Evolutionary conservation across 2,113 vertebrate genomes (phyloP).

Genomic region (Thryonomys swinderianus): DNA sequence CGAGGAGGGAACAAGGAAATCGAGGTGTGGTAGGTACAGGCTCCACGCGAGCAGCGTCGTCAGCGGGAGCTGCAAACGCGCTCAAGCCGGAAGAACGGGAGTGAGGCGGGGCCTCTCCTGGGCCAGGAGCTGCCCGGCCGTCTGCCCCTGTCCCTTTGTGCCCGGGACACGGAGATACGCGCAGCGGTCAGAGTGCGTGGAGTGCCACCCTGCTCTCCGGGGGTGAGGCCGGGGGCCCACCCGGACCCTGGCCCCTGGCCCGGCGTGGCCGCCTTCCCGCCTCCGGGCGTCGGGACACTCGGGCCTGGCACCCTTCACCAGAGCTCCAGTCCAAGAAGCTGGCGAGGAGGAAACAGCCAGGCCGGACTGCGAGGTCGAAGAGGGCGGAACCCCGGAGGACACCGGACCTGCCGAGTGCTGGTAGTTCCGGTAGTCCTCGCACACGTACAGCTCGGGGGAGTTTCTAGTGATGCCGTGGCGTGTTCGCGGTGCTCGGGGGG

Average conservation of each 20-base stretch:
- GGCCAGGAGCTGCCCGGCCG: not conserved
- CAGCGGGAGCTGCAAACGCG: not conserved
- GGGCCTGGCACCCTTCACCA: not conserved
- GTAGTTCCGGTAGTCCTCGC: too few species aligned
- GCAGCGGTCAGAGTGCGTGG: too few species aligned
- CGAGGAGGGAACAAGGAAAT: too few species aligned
- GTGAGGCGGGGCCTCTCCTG: not conserved
- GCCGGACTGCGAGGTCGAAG: too few species aligned
- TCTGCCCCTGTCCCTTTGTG: not conserved
- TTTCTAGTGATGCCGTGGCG: not conserved
- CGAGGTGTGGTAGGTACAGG: too few species aligned
- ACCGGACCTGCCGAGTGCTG: not conserved
- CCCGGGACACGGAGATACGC: too few species aligned
- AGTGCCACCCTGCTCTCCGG: too few species aligned
- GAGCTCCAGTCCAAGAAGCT: slow-evolving; percentile 41
- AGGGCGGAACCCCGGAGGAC: not conserved
- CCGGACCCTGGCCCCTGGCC: not conserved
- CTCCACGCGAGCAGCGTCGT: not conserved
- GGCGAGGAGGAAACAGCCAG: not conserved
- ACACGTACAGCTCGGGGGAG: not conserved
- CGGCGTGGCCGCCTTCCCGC: not conserved
- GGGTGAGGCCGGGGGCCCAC: too few species aligned
- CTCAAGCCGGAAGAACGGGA: not conserved
- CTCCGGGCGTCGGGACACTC: not conserved
- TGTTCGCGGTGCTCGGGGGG: not conserved